Conservation (phyloP, 2,797 vertebrate genomes). For the Platalea minor region DNA sequence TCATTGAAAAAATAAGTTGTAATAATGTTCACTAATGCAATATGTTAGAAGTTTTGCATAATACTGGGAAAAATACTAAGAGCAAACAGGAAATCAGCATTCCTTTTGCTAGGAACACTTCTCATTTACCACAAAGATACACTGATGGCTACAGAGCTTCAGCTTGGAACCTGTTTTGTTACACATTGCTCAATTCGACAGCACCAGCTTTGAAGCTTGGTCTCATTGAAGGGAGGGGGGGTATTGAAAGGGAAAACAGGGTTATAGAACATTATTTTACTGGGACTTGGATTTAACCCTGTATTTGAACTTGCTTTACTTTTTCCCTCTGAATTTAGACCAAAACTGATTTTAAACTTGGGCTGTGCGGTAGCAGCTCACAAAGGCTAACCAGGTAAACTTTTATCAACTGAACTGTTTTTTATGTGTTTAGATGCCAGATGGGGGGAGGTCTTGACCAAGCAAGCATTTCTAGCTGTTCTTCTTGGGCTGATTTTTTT, state of each 20-base stretch:
- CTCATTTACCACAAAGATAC: background rate
- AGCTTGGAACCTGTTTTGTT: background rate
- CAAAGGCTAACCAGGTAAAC: slow-evolving; percentile 31
- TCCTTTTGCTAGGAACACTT: background rate
- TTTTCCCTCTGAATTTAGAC: background rate
- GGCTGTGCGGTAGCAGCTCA: background rate
- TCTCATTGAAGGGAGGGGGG: background rate
- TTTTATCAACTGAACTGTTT: background rate
- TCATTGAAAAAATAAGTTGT: background rate
- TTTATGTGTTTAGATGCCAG: background rate
- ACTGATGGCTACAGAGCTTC: background rate
- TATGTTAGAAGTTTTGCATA: background rate
- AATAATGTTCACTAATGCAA: background rate
- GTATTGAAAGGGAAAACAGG: background rate
- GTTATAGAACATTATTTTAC: background rate
- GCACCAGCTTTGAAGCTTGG: background rate
- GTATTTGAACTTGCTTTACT: background rate
- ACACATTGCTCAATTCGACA: background rate
- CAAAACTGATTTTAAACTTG: background rate
- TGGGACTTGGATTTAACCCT: background rate
- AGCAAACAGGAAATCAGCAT: background rate
- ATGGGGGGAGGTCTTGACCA: fast-evolving
- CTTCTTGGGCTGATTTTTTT: background rate
- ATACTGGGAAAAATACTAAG: background rate
- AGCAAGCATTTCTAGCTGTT: background rate